phyloP scores from a whole-genome alignment of 2,888 invertebrate species.

The Aspidiotus destructor region DNA sequence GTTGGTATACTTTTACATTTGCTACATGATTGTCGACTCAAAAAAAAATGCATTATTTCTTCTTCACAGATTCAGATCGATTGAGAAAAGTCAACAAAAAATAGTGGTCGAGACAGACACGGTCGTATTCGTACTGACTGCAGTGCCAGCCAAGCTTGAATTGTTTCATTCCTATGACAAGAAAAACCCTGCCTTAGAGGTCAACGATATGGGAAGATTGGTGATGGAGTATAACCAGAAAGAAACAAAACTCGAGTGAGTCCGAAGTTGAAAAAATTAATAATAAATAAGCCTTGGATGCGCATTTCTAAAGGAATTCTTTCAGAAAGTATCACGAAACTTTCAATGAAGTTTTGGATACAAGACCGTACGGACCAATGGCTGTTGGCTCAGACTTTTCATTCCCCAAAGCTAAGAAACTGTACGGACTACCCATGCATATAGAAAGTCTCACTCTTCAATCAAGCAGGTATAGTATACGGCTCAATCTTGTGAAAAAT shows the following conservation, averaged over 20 bases:
- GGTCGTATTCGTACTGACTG: constrained; percentile 56
- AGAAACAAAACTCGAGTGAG: constrained; percentile 47
- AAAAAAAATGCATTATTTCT: constrained; percentile 46
- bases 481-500: too few relatives aligned
- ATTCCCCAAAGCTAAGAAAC: constrained; percentile 81
- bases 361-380: constrained; percentile 87
- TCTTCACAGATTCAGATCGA: constrained; percentile 46
- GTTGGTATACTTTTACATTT: too few relatives aligned
- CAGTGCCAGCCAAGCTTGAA: constrained; percentile 75
- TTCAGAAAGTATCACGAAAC: constrained; percentile 83
- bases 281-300: too few relatives aligned
- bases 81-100: constrained; percentile 49
- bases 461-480: constrained; percentile 58
- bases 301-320: background rate
- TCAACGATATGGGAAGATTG: constrained; percentile 81
- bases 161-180: constrained; percentile 49
- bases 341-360: constrained; percentile 88
- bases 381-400: constrained; percentile 87
- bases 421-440: constrained; percentile 96
- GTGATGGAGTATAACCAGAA: constrained; percentile 77
- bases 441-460: constrained; percentile 79
- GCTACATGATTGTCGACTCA: too few relatives aligned
- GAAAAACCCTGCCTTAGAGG: constrained; percentile 59
- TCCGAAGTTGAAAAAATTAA: constrained; percentile 6
- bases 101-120: constrained; percentile 49